Conservation (phyloP, 2,888 invertebrate genomes). For the Deladenus siricidicola region DNA sequence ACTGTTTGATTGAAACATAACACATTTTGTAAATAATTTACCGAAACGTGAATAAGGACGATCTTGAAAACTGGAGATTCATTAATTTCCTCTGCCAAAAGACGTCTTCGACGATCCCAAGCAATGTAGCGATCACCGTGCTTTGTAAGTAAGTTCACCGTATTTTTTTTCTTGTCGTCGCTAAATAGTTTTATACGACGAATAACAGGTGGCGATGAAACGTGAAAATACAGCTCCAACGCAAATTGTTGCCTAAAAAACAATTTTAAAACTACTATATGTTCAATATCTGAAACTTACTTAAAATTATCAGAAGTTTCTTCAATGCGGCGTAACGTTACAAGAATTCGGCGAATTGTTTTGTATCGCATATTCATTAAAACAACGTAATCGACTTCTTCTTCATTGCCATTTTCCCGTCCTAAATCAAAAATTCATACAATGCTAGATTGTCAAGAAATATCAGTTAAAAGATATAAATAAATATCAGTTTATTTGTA, state of each 20-base stretch:
- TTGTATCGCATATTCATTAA: slow-evolving; percentile 14
- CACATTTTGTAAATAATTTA: too few species aligned
- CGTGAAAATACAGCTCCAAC: slow-evolving; percentile 14
- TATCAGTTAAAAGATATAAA: too few species aligned
- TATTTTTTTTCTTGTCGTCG: slow-evolving; percentile 6
- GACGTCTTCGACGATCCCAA: slow-evolving; percentile 2
- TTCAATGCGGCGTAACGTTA: too few species aligned
- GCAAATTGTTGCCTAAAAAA: slow-evolving; percentile 5
- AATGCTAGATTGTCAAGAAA: not conserved
- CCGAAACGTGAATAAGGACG: not conserved
- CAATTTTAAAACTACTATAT: not conserved
- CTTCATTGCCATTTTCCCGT: too few species aligned
- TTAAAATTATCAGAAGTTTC: not conserved
- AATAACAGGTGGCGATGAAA: slow-evolving; percentile 11
- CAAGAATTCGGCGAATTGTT: slow-evolving; percentile 19
- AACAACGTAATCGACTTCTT: too few species aligned
- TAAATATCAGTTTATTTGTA: too few species aligned
- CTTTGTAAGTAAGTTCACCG: slow-evolving; percentile 9
- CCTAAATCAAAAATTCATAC: not conserved
- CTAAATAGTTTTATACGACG: slow-evolving; percentile 13
- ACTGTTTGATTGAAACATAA: not conserved
- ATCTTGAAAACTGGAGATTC: slow-evolving; percentile 13
- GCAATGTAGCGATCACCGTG: slow-evolving; percentile 15
- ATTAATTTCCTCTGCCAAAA: slow-evolving; percentile 12
- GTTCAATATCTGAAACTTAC: not conserved